Percentiles rank a stretch among this genome's conserved stretches.
Conservation (phyloP, 2,113 vertebrate species). For the Numenius arquata region DNA sequence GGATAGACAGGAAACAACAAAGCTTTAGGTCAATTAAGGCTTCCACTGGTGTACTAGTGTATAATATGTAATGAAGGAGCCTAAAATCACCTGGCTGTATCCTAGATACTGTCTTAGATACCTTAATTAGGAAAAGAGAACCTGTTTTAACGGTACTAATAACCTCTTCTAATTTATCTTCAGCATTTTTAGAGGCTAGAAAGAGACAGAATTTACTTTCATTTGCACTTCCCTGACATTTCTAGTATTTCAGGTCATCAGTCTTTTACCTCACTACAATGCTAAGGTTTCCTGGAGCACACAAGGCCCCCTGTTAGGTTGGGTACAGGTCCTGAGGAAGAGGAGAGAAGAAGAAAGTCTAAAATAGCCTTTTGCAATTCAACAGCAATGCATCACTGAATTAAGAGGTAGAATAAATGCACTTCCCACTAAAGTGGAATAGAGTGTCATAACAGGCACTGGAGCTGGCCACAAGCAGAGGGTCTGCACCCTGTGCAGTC, state of each 20-base stretch:
- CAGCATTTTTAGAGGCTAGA: neutral
- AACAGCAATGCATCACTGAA: neutral
- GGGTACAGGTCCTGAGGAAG: neutral
- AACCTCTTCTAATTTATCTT: constrained; percentile 1
- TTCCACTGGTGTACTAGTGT: constrained; percentile 15
- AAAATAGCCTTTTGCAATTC: neutral
- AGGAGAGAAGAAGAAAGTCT: neutral
- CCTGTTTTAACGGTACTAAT: neutral
- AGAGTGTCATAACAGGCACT: neutral
- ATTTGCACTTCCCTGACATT: constrained; percentile 21
- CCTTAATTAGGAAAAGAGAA: constrained; percentile 43
- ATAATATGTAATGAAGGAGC: neutral
- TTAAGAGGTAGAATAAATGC: neutral
- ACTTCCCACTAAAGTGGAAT: neutral
- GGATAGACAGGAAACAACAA: constrained; percentile 20
- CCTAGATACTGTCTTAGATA: constrained; percentile 17
- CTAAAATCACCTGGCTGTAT: constrained; percentile 33
- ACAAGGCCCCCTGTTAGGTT: neutral
- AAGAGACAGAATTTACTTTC: constrained; percentile 14
- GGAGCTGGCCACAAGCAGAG: neutral
- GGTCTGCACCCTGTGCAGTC: neutral
- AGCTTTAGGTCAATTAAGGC: constrained; percentile 42
- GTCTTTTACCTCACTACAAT: neutral
- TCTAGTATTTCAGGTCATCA: neutral
- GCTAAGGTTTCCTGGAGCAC: neutral